Conservation (phyloP, 2,797 vertebrate species). For the Fringilla coelebs region DNA sequence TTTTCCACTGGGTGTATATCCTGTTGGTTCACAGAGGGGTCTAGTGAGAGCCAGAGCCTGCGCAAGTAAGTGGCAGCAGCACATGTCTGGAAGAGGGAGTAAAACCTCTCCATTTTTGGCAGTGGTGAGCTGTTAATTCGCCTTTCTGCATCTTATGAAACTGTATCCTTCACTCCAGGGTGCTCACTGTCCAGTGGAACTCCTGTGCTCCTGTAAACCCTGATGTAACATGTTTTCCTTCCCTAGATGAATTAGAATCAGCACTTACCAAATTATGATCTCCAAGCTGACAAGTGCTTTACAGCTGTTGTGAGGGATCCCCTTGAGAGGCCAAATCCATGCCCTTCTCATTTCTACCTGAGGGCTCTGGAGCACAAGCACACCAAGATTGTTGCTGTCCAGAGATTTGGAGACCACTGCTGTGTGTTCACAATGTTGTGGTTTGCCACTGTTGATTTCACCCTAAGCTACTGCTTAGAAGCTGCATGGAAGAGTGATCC, state of each 20-base stretch:
- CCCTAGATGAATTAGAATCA: background rate
- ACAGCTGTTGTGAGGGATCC: background rate
- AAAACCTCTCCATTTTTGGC: slow-evolving; percentile 51
- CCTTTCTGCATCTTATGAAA: slow-evolving; percentile 5
- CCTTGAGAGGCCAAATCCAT: background rate
- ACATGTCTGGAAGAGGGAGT: slow-evolving; percentile 8
- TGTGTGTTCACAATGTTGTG: background rate
- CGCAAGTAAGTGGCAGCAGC: slow-evolving; percentile 38
- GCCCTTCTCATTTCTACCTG: background rate
- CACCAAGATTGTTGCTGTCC: background rate
- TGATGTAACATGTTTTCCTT: background rate
- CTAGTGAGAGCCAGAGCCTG: background rate
- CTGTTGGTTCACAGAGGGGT: background rate
- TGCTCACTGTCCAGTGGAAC: background rate
- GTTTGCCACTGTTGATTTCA: background rate
- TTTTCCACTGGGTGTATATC: background rate
- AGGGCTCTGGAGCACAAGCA: background rate
- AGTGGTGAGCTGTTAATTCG: background rate
- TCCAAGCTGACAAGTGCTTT: background rate
- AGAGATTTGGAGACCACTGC: background rate
- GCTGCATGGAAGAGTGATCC: background rate
- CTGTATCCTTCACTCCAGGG: background rate
- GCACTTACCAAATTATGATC: background rate
- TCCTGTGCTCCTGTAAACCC: background rate
- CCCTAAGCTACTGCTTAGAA: background rate